Percentiles rank a stretch among this genome's conserved stretches.
Conservation (phyloP, 2,888 invertebrate genomes). For the Cheilosia vernalis region DNA sequence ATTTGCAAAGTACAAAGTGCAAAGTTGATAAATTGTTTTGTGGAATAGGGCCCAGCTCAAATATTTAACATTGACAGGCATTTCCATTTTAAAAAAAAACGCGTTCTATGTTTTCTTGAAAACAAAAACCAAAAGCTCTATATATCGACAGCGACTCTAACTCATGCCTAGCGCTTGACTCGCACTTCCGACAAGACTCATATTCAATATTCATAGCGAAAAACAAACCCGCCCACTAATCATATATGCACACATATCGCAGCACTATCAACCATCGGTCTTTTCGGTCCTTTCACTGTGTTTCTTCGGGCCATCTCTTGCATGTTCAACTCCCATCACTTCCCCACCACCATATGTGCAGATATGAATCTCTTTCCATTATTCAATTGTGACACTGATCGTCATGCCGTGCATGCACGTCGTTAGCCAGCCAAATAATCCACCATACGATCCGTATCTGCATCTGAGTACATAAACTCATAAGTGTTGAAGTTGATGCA, state of each 20-base stretch:
- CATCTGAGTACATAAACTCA: constrained; percentile 31
- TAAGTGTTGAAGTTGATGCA: not conserved
- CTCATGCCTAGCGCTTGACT: no score
- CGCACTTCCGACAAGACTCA: no score
- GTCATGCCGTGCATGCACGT: constrained; percentile 53
- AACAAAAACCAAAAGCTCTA: no score
- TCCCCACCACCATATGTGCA: not conserved
- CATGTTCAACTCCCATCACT: constrained; percentile 47
- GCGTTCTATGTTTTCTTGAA: no score
- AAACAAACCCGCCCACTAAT: no score
- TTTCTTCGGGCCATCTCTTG: constrained; percentile 34
- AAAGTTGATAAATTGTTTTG: no score
- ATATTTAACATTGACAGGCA: no score
- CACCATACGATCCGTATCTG: constrained; percentile 62
- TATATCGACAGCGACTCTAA: no score
- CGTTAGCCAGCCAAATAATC: constrained; percentile 60
- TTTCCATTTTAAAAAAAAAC: no score
- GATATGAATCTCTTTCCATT: constrained; percentile 52
- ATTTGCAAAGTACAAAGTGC: no score
- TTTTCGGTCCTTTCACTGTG: constrained; percentile 27
- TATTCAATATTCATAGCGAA: no score
- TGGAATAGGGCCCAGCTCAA: no score
- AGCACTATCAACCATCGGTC: not conserved
- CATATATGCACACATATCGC: not conserved
- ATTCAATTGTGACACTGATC: constrained; percentile 60